phyloP scores from a whole-genome alignment of 2,888 invertebrate genomes.

The Galerucella pusilla region DNA sequence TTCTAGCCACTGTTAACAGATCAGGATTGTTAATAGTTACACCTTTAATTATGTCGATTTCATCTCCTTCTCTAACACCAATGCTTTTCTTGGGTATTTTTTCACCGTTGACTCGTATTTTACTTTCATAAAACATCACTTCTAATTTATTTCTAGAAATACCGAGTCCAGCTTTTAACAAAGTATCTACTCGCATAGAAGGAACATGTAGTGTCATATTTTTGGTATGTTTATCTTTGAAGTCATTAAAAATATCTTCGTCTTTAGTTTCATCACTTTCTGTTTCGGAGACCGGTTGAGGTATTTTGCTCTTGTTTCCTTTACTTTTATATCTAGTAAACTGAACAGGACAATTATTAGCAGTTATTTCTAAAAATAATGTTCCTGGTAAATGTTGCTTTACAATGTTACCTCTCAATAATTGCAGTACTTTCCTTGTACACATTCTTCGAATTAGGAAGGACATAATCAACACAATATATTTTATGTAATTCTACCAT shows the following conservation, averaged over 20 bases:
- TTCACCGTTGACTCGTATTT: conserved; percentile 81
- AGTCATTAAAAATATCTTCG: conserved; percentile 65
- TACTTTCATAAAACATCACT: conserved; percentile 81
- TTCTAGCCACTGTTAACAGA: conserved; percentile 75
- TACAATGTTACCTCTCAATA: conserved; percentile 4
- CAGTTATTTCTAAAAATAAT: conserved; percentile 2
- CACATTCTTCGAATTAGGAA: conserved; percentile 20
- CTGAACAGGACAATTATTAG: conserved; percentile 27
- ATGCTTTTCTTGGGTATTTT: conserved; percentile 81
- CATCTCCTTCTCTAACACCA: conserved; percentile 75
- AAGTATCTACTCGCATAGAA: conserved; percentile 76
- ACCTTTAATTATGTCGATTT: conserved; percentile 81
- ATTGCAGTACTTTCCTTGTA: background rate
- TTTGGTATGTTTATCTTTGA: conserved; percentile 71
- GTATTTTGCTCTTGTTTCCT: conserved; percentile 49
- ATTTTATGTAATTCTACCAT: conserved; percentile 3
- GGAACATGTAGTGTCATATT: conserved; percentile 72
- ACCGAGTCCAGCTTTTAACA: conserved; percentile 76
- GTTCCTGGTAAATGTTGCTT: background rate
- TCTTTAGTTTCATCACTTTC: conserved; percentile 63
- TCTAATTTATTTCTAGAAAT: conserved; percentile 85
- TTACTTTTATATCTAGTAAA: conserved; percentile 50
- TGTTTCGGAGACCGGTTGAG: conserved; percentile 68
- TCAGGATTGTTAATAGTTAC: conserved; percentile 75
- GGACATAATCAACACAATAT: conserved; percentile 4